Evolutionary conservation across 2,113 vertebrate genomes (phyloP), one percentile per base, ranked within the genome.

Genomic region (Rattus rattus): DNA sequence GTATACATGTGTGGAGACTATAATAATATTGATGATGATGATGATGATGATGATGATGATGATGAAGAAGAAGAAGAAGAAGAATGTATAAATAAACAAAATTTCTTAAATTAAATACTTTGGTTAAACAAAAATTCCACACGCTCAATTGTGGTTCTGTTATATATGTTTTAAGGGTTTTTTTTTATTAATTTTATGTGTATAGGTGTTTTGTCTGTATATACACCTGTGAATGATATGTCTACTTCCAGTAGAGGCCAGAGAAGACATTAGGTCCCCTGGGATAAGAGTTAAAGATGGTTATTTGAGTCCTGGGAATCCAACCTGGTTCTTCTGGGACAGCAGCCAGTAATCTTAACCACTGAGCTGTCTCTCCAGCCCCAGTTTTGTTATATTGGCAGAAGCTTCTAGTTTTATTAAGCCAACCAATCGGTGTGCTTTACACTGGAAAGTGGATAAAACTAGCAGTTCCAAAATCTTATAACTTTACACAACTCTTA

Each of bases 391-490:
- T 80, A 80, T 22, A 80, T 36, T 54, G 77, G 47, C 30, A 84
- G 75, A 90, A 65, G 47, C 16, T 93, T 91, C 76, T 84, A 61
- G 20, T 93, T 81, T 87, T 90, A 90, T 36, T 52, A 65, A 91
- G 26, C 16, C 33, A 80, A 69, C 7, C 28, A 79, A 77, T n/a
- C 13, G 36, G 6, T 72, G 63, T 56, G 5, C 28, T 91, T 96
- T 47, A 22, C 5, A 63, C 17, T 26, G 20, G 5, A 19, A 73
- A 70, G 28, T n/a, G 59, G 88, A 75, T 73, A 84, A 92, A 79
- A 61, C 9, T 6, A 79, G 10, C 4, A 79, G 19, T 61, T 84
- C 8, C 22, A 47, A 39, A 69, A 56, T 89, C 93, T 79, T 11
- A 24, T 69, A 17, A 26, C 20, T 84, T 86, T 84, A 49, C 59